phyloP scores from a whole-genome alignment of 2,113 vertebrate species.

The Limnothrissa miodon region DNA sequence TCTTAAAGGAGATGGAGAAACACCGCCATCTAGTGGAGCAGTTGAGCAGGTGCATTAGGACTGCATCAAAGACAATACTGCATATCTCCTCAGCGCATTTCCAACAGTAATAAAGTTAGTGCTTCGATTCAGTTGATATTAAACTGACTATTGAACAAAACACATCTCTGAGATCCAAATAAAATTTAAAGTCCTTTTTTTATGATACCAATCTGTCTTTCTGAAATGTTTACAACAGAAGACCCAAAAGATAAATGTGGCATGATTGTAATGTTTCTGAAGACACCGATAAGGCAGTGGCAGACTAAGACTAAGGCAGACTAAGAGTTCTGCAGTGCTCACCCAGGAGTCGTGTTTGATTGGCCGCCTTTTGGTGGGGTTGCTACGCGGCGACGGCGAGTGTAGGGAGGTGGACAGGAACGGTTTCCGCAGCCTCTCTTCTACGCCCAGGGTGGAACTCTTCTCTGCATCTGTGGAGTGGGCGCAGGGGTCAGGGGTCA shows the following conservation, averaged over 20 bases:
- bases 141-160: background rate
- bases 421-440: slow-evolving; percentile 62
- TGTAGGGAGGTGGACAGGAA: slow-evolving; percentile 67
- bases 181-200: too few relatives aligned
- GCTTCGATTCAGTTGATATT: background rate
- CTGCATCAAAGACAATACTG: background rate
- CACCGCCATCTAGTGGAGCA: slow-evolving; percentile 28
- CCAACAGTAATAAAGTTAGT: background rate
- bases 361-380: slow-evolving; percentile 63
- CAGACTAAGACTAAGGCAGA: too few relatives aligned
- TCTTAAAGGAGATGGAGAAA: background rate
- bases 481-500: background rate
- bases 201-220: too few relatives aligned
- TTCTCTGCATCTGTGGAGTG: slow-evolving; percentile 49
- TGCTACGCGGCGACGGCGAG: slow-evolving; percentile 66
- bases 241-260: too few relatives aligned
- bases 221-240: too few relatives aligned
- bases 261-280: too few relatives aligned
- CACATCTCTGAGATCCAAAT: too few relatives aligned
- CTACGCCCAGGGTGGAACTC: slow-evolving; percentile 50
- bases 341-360: slow-evolving; percentile 78
- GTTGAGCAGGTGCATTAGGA: background rate
- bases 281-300: too few relatives aligned
- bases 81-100: background rate
- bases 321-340: background rate